A percentile compares a stretch with the other conserved stretches of the same genome.
These are phyloP conservation scores for Epinephelus awoara DNA, from an alignment of 2,797 vertebrate species.

Conservation along the genomic window DNA sequence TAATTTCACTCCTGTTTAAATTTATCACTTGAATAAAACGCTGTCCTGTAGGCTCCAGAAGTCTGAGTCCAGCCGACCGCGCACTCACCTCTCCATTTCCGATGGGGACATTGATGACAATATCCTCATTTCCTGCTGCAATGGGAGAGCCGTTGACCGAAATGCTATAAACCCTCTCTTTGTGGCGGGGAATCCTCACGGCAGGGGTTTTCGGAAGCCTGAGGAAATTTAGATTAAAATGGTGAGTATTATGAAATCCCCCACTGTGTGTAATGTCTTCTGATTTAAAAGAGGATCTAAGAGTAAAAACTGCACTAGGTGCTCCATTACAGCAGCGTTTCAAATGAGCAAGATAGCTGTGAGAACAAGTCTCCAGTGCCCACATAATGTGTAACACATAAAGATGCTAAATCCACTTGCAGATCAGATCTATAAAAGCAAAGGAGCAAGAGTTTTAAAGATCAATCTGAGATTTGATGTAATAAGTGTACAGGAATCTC, in stretches of 20 bases:
- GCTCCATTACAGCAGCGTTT: neutral
- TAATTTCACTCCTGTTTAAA: neutral
- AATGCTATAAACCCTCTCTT: constrained; percentile 87
- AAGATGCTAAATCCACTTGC: neutral
- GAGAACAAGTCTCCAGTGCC: neutral
- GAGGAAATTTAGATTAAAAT: neutral
- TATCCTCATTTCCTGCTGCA: constrained; percentile 70
- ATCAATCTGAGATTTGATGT: neutral
- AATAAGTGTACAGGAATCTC: neutral
- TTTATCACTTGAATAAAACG: neutral
- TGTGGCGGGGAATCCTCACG: constrained; percentile 83
- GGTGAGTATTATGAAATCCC: neutral
- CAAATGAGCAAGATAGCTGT: neutral
- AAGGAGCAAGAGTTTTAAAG: neutral
- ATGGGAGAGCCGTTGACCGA: constrained; percentile 88
- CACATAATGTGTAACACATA: neutral
- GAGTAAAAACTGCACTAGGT: neutral
- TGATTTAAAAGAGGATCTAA: neutral
- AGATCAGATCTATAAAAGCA: neutral
- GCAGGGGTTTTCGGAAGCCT: constrained; percentile 87
- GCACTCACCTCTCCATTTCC: constrained; percentile 86
- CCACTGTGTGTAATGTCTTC: neutral
- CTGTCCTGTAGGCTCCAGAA: neutral
- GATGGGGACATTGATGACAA: constrained; percentile 84
- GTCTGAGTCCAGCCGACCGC: too few relatives aligned